phyloP scores from a whole-genome alignment of 2,888 invertebrate genomes.

The Chrysodeixis includens region DNA sequence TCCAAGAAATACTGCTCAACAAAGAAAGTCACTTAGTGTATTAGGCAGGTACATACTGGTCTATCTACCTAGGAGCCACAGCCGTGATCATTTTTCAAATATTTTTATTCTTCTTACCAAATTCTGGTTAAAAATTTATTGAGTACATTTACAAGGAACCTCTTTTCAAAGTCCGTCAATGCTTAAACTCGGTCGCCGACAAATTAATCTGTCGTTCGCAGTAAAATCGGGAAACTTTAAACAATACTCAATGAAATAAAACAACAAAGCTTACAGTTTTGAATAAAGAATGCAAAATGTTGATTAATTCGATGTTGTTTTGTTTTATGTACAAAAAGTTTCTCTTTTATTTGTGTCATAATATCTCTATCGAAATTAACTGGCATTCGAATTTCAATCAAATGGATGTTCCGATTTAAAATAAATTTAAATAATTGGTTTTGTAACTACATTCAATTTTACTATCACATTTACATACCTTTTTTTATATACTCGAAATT shows the following conservation, averaged over 20 bases:
- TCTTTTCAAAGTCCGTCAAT: conserved; percentile 17
- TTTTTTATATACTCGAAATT: too few species aligned
- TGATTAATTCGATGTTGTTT: background rate
- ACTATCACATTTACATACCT: too few species aligned
- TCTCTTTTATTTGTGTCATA: background rate
- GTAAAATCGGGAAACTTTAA: conserved; percentile 18
- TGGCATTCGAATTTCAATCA: background rate
- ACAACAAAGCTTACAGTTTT: background rate
- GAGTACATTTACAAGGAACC: conserved; percentile 1
- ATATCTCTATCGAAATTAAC: background rate
- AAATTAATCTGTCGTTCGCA: conserved; percentile 52
- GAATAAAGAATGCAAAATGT: background rate
- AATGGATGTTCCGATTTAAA: background rate
- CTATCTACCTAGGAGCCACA: too few species aligned
- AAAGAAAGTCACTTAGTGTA: too few species aligned
- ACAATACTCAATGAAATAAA: conserved; percentile 1
- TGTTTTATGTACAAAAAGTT: background rate
- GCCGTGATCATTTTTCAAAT: background rate
- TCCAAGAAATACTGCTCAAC: too few species aligned
- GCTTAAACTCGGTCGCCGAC: conserved; percentile 26
- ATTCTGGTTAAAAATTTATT: background rate
- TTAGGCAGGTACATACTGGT: too few species aligned
- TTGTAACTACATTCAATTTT: too few species aligned
- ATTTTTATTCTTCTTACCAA: background rate
- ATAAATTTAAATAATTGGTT: too few species aligned